These are phyloP conservation scores for Tigriopus japonicus DNA, from an alignment of 1,140 invertebrate genomes.

Conservation along the genomic window DNA sequence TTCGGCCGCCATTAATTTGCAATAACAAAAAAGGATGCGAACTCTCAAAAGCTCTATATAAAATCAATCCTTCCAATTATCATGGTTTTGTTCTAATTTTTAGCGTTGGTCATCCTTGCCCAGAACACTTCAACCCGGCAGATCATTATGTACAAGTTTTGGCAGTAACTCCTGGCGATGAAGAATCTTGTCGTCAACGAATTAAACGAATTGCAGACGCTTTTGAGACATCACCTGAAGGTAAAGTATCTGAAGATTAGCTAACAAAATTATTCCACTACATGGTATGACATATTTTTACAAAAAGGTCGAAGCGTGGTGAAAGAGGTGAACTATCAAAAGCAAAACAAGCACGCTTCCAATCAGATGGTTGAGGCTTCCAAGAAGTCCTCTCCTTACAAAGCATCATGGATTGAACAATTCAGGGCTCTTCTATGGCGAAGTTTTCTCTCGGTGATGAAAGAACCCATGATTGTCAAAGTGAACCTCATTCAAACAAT, in stretches of 20 bases:
- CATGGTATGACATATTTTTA: conserved; percentile 6
- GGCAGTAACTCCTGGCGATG: conserved; percentile 61
- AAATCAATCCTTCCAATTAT: too few species aligned
- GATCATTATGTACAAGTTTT: conserved; percentile 85
- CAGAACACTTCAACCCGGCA: conserved; percentile 74
- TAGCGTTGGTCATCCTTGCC: conserved; percentile 29
- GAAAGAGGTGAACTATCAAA: too few species aligned
- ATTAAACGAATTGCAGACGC: background rate
- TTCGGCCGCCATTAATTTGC: too few species aligned
- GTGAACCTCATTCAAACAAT: conserved; percentile 69
- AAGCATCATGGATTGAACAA: conserved; percentile 67
- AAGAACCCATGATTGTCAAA: conserved; percentile 74
- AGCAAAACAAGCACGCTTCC: background rate
- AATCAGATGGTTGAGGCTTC: conserved; percentile 12
- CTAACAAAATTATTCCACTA: too few species aligned
- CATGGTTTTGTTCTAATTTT: conserved; percentile 15
- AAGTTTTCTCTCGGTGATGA: conserved; percentile 62
- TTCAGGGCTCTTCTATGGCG: conserved; percentile 74
- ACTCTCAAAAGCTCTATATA: too few species aligned
- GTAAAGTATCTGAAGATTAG: too few species aligned
- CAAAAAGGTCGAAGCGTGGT: conserved; percentile 22
- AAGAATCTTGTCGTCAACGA: conserved; percentile 34
- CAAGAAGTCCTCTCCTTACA: conserved; percentile 41
- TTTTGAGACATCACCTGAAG: background rate
- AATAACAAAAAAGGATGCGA: too few species aligned